Base-by-base conservation (phyloP, 2,888 invertebrate species). In the Eutolmus rufibarbis region DNA sequence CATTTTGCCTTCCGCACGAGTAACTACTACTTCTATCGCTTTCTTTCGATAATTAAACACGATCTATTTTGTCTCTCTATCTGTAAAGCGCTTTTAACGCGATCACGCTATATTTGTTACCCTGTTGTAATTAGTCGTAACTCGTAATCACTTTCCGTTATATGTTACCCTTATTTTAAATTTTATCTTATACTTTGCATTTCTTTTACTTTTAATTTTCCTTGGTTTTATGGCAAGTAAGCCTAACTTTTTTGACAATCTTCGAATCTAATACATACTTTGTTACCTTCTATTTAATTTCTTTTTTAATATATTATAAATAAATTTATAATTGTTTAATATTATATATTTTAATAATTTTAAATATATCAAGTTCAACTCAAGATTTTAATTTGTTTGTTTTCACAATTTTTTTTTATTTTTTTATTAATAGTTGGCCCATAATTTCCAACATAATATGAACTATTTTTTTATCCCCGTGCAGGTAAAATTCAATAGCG, bases 251-350 rank as follows among this genome's bases (percentile, higher is more conserved):
- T 81, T 19, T 51, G 81, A 81, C 81, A 81, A 81, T 31, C 31
- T 28, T 28, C n/a, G 81, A 78, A 81, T 56, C 81, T 51, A 51
- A 51, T 81, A 81, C 46, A 51, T 56, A 81, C 46, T 40, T 86
- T 77, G 76, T 86, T 77, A 56, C 77, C 56, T 77, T 86, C 76
- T 86, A 76, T 86, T 86, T 86, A 77, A 76, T 86, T 86, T 86
- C 51, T 19, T 76, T 86, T 77, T 86, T 51, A 81, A 81, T 81
- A 76, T 86, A 77, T 43, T 77, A 85, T 77, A 56, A 77, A 74
- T 77, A 76, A 51, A 77, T 77, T 86, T 77, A 86, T 77, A 76
- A 51, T 86, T 76, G 81, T 81, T 77, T 86, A 74, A 46, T 86
- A 74, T 86, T 77, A 86, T 76, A 66, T 66, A 84, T 84, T 84